Conservation (phyloP, 2,888 invertebrate species). For the Chymomyza procnemis region DNA sequence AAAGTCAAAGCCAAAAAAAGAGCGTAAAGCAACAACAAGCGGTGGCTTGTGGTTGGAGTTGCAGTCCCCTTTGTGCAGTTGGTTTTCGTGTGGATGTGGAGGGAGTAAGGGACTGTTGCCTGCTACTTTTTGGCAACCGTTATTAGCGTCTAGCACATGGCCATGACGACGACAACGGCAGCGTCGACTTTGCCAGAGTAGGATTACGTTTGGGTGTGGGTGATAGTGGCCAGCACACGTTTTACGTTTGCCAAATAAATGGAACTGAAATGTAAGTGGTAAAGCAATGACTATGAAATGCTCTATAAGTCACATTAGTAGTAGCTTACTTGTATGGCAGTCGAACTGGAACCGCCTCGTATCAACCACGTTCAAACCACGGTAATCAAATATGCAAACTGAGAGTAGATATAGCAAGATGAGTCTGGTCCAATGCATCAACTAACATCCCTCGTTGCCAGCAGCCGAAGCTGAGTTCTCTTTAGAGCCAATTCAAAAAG, state of each 20-base stretch:
- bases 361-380: too few relatives aligned
- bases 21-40: not conserved
- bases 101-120: slow-evolving; percentile 17
- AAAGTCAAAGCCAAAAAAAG: slow-evolving; percentile 12
- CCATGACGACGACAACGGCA: slow-evolving; percentile 16
- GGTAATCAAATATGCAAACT: too few relatives aligned
- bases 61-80: not conserved
- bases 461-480: too few relatives aligned
- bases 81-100: not conserved
- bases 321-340: too few relatives aligned
- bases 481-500: too few relatives aligned
- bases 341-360: too few relatives aligned
- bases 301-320: too few relatives aligned
- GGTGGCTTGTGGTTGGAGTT: not conserved
- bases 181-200: not conserved
- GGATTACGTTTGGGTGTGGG: not conserved
- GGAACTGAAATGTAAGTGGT: slow-evolving; percentile 17
- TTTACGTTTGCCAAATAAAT: slow-evolving; percentile 68
- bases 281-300: not conserved
- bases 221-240: slow-evolving; percentile 29
- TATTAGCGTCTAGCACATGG: slow-evolving; percentile 58
- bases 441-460: too few relatives aligned
- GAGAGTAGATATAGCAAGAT: too few relatives aligned
- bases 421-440: too few relatives aligned
- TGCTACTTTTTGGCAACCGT: slow-evolving; percentile 40